A percentile compares a stretch with the other conserved stretches of the same genome.
Conservation (phyloP, 2,113 vertebrate species). For the Gymnobelideus leadbeateri region DNA sequence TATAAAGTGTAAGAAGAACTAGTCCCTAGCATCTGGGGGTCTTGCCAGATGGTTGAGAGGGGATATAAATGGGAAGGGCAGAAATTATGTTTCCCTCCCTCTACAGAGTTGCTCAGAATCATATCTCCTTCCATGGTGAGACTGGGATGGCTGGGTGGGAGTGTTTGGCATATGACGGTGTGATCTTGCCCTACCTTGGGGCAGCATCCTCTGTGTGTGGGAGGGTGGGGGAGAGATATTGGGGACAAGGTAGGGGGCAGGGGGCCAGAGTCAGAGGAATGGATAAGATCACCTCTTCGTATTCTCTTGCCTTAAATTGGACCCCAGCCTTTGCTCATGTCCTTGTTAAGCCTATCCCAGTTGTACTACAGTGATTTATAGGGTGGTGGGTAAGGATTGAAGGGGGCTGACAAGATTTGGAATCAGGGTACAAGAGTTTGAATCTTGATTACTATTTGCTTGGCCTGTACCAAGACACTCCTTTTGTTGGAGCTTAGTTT, state of each 20-base stretch:
- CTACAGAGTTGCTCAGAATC: neutral
- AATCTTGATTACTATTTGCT: too few species aligned
- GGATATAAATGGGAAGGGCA: neutral
- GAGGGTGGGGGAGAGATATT: neutral
- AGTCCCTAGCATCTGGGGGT: conserved; percentile 39
- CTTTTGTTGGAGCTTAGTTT: neutral
- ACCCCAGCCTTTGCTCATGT: neutral
- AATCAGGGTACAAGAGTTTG: too few species aligned
- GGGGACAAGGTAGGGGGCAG: neutral
- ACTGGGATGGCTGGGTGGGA: neutral
- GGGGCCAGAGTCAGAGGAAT: neutral
- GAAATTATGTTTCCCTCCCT: conserved; percentile 14
- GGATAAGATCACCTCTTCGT: neutral
- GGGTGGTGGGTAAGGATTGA: neutral
- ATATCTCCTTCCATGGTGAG: neutral
- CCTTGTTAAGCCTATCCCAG: neutral
- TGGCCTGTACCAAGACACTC: neutral
- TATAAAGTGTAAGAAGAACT: conserved; percentile 54
- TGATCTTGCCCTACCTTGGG: neutral
- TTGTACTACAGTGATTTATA: neutral
- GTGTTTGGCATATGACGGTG: neutral
- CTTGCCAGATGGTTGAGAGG: conserved; percentile 28
- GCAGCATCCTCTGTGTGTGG: neutral
- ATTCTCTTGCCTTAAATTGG: neutral
- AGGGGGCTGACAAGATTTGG: neutral